Evolutionary conservation across 2,797 vertebrate genomes (phyloP), one percentile per base, ranked within the genome.

Genomic region (Clarias platycephalus): DNA sequence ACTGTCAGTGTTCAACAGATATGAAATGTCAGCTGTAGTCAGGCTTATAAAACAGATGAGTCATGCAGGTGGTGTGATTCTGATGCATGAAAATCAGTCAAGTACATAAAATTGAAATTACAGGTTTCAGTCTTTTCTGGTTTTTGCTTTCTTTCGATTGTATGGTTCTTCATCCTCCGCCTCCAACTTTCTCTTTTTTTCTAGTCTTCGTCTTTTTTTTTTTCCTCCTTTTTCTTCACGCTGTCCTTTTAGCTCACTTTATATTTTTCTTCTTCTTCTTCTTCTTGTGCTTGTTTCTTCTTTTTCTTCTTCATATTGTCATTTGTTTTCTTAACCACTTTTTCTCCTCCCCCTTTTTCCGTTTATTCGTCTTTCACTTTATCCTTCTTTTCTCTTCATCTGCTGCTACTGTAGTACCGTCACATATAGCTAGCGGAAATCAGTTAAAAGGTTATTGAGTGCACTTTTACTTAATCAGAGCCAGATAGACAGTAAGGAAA

Each of bases 41-140:
- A 6, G 63, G 60, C 3, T 80, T 86, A 82, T 84, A 62, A 87
- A 82, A 80, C 77, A 66, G 31, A 83, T 68, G 78, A 85, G 64
- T 87, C 62, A 74, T 63, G 66, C 31, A 70, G 55, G 72, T 57
- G 31, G 13, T 74, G 40, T 63, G 72, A 49, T 75, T 37, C 68
- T 37, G 68, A 63, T 74, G 68, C n/a, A 68, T 10, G 80, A 78
- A 57, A 77, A 70, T 77, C n/a, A 20, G 13, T 68, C 34, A 66
- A 70, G 40, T 77, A n/a, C 5, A 81, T 44, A 24, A n/a, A 76
- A 5, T 5, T 44, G 44, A 81, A 60, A 82, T 76, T 64, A 26
- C 20, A 63, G 53, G 2, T 26, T 26, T 60, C 62, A 18, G 1
- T 49, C 12, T 37, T 63, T 49, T 37, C 49, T 5, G 28, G 1